Percentiles rank a stretch among this genome's conserved stretches.
Conservation (phyloP, 2,113 vertebrate species). For the Calypte anna region DNA sequence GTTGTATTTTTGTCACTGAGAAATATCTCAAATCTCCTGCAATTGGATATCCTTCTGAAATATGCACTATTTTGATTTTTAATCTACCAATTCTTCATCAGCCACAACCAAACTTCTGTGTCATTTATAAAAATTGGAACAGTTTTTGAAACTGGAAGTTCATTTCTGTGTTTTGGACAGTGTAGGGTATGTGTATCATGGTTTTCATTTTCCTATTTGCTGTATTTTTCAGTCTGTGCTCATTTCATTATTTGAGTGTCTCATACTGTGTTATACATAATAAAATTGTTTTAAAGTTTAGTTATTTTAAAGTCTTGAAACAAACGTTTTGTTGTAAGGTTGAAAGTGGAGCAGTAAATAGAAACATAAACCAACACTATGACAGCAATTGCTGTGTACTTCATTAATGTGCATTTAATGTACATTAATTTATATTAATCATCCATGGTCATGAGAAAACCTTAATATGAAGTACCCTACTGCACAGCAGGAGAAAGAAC, state of each 20-base stretch:
- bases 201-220: background rate
- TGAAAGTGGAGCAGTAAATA: background rate
- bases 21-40: background rate
- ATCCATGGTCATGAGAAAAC: background rate
- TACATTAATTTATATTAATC: background rate
- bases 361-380: background rate
- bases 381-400: background rate
- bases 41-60: background rate
- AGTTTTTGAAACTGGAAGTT: background rate
- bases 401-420: fast-evolving
- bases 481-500: background rate
- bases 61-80: background rate
- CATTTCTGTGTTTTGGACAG: background rate
- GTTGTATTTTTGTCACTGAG: background rate
- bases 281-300: background rate
- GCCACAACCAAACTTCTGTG: background rate
- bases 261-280: background rate
- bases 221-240: background rate
- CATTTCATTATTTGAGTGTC: background rate
- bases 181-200: background rate
- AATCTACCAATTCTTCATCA: background rate
- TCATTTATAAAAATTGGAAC: background rate
- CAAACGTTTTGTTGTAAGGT: background rate
- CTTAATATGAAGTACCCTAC: background rate
- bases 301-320: background rate